These are phyloP conservation scores for Cacatua alba DNA, from an alignment of 2,113 vertebrate genomes.

Conservation along the genomic window DNA sequence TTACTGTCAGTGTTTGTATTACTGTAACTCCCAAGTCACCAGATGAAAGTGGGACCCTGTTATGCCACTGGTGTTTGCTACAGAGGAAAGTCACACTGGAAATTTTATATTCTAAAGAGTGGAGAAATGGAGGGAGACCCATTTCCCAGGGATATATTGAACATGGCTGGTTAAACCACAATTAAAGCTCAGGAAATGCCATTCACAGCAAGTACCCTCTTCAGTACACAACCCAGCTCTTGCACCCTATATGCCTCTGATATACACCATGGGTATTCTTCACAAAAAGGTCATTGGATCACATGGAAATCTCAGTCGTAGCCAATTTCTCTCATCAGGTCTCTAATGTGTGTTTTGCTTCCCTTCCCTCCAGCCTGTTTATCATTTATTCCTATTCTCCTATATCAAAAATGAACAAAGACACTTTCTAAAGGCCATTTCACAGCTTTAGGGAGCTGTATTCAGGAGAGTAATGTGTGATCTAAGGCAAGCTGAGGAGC, in stretches of 20 bases:
- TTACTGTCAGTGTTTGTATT: neutral
- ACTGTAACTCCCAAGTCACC: neutral
- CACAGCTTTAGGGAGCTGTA: slow-evolving; percentile 63
- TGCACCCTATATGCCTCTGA: neutral
- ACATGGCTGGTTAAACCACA: neutral
- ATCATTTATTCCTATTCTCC: slow-evolving; percentile 54
- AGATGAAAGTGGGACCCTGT: neutral
- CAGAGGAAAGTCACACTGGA: neutral
- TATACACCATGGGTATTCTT: neutral
- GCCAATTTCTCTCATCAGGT: slow-evolving; percentile 17
- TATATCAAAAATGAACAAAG: slow-evolving; percentile 52
- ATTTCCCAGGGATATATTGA: neutral
- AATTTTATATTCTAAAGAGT: neutral
- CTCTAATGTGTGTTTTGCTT: slow-evolving; percentile 38
- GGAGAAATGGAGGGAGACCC: neutral
- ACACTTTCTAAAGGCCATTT: slow-evolving; percentile 68
- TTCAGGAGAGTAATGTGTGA: slow-evolving; percentile 68
- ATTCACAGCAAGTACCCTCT: neutral
- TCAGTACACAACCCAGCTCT: neutral
- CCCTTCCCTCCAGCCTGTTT: slow-evolving; percentile 48
- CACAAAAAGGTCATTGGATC: neutral
- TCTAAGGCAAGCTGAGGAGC: slow-evolving; percentile 66
- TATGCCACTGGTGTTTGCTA: neutral
- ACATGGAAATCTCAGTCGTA: neutral
- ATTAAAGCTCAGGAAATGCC: neutral